These are phyloP conservation scores for Nomia melanderi DNA, from an alignment of 1,140 invertebrate genomes.

Conservation along the genomic window DNA sequence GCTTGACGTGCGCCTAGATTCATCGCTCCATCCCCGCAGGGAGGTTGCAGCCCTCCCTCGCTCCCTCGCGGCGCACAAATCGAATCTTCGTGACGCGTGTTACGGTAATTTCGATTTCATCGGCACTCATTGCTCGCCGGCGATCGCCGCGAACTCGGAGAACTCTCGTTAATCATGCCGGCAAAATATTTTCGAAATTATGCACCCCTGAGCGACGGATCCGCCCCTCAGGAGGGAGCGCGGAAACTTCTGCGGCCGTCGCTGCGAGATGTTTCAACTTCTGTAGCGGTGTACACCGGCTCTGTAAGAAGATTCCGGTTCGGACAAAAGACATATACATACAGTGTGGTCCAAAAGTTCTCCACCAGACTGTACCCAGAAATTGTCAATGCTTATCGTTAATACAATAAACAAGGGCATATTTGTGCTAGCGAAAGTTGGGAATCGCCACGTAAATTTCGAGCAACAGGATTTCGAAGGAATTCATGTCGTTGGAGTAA, in stretches of 20 bases:
- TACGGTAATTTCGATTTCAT: constrained; percentile 59
- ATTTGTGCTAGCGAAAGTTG: too few species aligned
- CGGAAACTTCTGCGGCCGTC: background rate
- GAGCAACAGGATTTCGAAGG: too few species aligned
- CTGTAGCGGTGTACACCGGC: constrained; percentile 36
- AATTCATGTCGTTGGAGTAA: too few species aligned
- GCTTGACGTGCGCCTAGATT: background rate
- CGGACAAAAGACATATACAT: too few species aligned
- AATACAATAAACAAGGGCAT: too few species aligned
- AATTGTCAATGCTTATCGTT: too few species aligned
- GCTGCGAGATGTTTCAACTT: constrained; percentile 54
- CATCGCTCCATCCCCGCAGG: background rate
- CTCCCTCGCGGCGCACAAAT: background rate
- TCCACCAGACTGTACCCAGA: too few species aligned
- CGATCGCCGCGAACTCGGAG: constrained; percentile 45
- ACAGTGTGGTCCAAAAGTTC: too few species aligned
- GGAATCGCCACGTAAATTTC: too few species aligned
- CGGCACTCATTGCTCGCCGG: constrained; percentile 4
- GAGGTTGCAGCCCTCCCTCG: background rate
- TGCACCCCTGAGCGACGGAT: constrained; percentile 31
- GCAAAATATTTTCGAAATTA: constrained; percentile 69
- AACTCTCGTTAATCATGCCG: constrained; percentile 75
- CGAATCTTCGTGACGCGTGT: background rate
- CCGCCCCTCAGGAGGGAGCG: background rate
- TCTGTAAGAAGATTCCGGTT: too few species aligned